A percentile compares a stretch with the other conserved stretches of the same genome.
Conservation (phyloP, 1,140 invertebrate species). For the Gonioctena quinquepunctata region DNA sequence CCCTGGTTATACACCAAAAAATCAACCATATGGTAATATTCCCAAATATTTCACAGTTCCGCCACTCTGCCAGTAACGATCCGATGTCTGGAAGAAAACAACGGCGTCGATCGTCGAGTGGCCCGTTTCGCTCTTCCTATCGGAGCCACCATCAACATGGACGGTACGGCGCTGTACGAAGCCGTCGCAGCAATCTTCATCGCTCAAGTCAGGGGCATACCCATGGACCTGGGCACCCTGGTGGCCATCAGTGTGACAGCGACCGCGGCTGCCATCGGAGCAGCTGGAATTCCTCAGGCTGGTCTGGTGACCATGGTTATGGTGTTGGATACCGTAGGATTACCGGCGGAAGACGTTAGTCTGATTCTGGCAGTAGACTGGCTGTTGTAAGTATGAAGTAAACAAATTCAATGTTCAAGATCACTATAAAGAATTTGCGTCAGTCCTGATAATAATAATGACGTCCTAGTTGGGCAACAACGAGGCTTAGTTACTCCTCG, state of each 20-base stretch:
- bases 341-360: conserved; percentile 80
- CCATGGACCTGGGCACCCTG: conserved; percentile 67
- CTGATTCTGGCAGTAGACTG: conserved; percentile 86
- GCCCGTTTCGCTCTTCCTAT: conserved; percentile 85
- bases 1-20: too few relatives aligned
- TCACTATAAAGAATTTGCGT: too few relatives aligned
- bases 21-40: too few relatives aligned
- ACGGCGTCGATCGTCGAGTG: conserved; percentile 73
- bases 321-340: conserved; percentile 80
- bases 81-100: conserved; percentile 77
- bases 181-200: conserved; percentile 86
- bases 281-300: conserved; percentile 87
- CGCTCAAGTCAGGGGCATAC: conserved; percentile 71
- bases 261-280: conserved; percentile 85
- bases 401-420: too few relatives aligned
- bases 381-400: conserved; percentile 81
- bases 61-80: conserved; percentile 77
- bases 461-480: too few relatives aligned
- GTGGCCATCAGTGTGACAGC: conserved; percentile 71
- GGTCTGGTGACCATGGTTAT: conserved; percentile 85
- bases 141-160: conserved; percentile 86
- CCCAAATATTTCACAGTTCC: conserved; percentile 59
- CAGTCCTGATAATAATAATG: too few relatives aligned
- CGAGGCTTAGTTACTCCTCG: too few relatives aligned
- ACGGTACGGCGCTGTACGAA: conserved; percentile 84